Base-by-base conservation (phyloP, 2,113 vertebrate genomes). In the Campylomormyrus tamandua region DNA sequence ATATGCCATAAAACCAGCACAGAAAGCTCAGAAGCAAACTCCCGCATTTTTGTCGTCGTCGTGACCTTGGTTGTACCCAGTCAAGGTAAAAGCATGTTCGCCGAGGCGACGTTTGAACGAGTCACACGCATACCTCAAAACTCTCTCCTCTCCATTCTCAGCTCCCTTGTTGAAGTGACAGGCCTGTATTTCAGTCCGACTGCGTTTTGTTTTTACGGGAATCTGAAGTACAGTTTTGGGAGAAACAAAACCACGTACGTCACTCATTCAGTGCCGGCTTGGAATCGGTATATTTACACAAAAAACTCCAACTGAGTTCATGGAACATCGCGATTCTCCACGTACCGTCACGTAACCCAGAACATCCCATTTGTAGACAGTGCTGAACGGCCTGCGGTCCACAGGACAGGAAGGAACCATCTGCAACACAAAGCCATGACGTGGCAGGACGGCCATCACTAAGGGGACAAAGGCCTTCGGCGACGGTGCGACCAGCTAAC, bases 381-480 rank as follows among this genome's bases (percentile, higher is more conserved):
- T 95, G 89, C 94, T 96, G 94, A 99, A 99, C 8, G 97, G 96
- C 95, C 96, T 97, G 93, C 98, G 96, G 93, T 99, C 98, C 92
- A 99, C 95, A 3, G 98, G 98, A 94, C 98, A 99, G 0, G 97
- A 98, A 90, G 97, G 95, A 88, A 96, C 91, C 39, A 93, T 96
- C 97, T 99, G 95, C 91, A 96, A 95, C 91, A 92, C 89, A 88
- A n/a, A 90, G 91, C 90, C 91, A 91, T 83, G 90, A 89, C 92
- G 88, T 10, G 92, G 48, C 46, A 86, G 48, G 50, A 48, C 83
- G 3, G 45, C 24, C 5, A 8, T 42, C 24, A 1, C 83, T 13
- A n/a, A 48, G 0, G 5, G 45, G 45, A 4, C 46, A 11, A 2
- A 42, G 0, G 35, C 0, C 7, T 83, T 83, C 6, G 21, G 46